Conservation (phyloP, 2,797 vertebrate genomes). For the Antennarius maculatus region DNA sequence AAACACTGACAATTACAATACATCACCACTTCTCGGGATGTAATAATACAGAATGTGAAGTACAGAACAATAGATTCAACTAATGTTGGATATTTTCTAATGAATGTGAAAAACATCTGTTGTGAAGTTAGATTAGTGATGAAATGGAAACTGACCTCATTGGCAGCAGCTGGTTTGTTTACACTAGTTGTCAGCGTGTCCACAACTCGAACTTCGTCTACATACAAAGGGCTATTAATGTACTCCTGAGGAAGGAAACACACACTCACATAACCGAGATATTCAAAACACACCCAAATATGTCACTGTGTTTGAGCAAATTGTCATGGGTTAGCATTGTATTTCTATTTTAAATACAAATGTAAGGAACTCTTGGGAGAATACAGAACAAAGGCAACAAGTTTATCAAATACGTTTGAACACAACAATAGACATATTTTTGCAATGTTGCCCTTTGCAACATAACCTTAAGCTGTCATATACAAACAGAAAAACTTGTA, state of each 20-base stretch:
- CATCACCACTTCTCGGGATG: too few relatives aligned
- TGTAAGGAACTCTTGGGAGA: too few relatives aligned
- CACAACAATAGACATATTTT: too few relatives aligned
- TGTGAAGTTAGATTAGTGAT: not conserved
- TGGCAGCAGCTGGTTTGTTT: conserved; percentile 5
- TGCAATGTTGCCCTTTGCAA: too few relatives aligned
- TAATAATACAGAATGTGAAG: too few relatives aligned
- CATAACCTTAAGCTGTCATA: not conserved
- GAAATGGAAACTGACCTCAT: conserved; percentile 38
- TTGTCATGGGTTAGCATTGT: too few relatives aligned
- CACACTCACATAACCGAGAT: not conserved
- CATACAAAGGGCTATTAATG: conserved; percentile 65
- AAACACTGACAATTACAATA: too few relatives aligned
- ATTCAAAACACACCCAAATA: too few relatives aligned
- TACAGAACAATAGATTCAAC: too few relatives aligned
- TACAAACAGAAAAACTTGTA: not conserved
- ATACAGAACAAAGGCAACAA: too few relatives aligned
- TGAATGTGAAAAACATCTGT: not conserved
- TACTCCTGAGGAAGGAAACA: conserved; percentile 48
- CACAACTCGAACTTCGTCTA: conserved; percentile 40
- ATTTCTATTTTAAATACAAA: too few relatives aligned
- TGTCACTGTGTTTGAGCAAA: not conserved
- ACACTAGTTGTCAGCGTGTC: conserved; percentile 15
- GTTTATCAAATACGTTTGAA: too few relatives aligned
- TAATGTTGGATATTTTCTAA: not conserved